These are phyloP conservation scores for Sciurus vulgaris DNA, from an alignment of 2,797 vertebrate species.

Conservation along the genomic window DNA sequence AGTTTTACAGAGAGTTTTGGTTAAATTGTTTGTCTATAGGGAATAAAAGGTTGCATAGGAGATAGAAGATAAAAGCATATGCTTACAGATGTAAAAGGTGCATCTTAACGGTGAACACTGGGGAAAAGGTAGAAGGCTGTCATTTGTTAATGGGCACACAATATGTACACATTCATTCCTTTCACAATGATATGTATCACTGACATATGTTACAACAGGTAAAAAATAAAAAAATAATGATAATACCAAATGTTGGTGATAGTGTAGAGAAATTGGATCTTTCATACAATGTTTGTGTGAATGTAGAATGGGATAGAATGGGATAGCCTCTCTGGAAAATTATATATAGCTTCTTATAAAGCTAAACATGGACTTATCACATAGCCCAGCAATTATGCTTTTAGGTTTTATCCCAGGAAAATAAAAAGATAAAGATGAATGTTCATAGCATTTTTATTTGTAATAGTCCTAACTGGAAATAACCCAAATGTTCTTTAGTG, in stretches of 20 bases:
- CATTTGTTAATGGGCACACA: slow-evolving; percentile 8
- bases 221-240: neutral
- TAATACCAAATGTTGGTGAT: neutral
- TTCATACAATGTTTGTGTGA: neutral
- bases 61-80: slow-evolving; percentile 16
- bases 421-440: neutral
- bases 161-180: slow-evolving; percentile 6
- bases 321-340: neutral
- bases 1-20: slow-evolving; percentile 26
- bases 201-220: neutral
- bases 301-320: slow-evolving; percentile 12
- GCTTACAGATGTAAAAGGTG: neutral
- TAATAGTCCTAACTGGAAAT: slow-evolving; percentile 30
- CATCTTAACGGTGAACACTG: neutral
- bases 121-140: neutral
- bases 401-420: neutral
- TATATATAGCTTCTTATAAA: neutral
- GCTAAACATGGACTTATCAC: neutral
- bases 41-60: neutral
- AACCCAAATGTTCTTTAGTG: neutral
- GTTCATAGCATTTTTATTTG: slow-evolving; percentile 19
- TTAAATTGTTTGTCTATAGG: slow-evolving; percentile 15
- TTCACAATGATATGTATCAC: neutral
- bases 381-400: neutral
- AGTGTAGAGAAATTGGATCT: neutral